Evolutionary conservation across 2,113 vertebrate genomes (phyloP).

Genomic region (Excalfactoria chinensis): DNA sequence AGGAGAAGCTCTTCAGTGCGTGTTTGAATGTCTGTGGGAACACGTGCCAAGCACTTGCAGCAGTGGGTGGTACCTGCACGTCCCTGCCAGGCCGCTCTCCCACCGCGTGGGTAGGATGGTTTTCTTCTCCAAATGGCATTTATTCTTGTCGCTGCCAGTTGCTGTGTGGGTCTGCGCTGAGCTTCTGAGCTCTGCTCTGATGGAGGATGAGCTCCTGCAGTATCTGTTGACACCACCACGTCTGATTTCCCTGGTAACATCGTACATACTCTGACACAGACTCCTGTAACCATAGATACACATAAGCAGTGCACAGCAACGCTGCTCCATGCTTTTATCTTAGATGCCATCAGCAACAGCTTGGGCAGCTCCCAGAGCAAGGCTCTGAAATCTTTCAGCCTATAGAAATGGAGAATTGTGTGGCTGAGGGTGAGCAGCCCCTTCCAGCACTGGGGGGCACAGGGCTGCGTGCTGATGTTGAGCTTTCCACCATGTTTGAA

Average conservation of each 20-base stretch:
- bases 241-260: constrained; percentile 14
- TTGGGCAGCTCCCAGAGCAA: not conserved
- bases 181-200: not conserved
- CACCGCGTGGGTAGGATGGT: not conserved
- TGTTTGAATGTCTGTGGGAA: not conserved
- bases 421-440: not conserved
- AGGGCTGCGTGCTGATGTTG: rapidly evolving
- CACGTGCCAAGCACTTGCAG: not conserved
- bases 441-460: not conserved
- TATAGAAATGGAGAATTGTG: not conserved
- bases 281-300: constrained; percentile 52
- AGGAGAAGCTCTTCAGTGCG: not conserved
- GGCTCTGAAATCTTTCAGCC: not conserved
- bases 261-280: not conserved
- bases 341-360: not conserved
- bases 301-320: not conserved
- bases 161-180: not conserved
- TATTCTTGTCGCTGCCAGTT: not conserved
- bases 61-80: not conserved
- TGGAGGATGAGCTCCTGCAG: not conserved
- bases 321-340: not conserved
- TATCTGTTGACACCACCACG: constrained; percentile 1
- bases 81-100: not conserved
- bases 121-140: not conserved
- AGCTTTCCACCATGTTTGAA: not conserved